A percentile compares a stretch with the other conserved stretches of the same genome.
Conservation (phyloP, 2,113 vertebrate genomes). For the Entomyzon cyanotis region DNA sequence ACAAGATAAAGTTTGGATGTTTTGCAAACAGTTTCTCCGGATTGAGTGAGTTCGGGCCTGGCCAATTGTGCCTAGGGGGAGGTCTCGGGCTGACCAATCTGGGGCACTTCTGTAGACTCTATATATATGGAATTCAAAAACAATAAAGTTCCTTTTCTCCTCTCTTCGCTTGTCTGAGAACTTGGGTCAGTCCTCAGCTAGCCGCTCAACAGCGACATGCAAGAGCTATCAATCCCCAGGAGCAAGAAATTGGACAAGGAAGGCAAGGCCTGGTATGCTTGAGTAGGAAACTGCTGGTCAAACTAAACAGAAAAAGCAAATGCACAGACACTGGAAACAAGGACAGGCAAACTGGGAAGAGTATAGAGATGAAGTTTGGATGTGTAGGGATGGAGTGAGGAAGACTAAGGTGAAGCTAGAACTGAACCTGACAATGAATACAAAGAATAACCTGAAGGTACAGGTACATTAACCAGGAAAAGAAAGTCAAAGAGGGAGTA, state of each 20-base stretch:
- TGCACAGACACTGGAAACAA: not conserved
- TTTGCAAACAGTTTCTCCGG: too few species aligned
- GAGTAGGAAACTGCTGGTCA: not conserved
- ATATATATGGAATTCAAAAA: too few species aligned
- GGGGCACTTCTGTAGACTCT: too few species aligned
- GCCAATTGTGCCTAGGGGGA: too few species aligned
- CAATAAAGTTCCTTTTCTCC: too few species aligned
- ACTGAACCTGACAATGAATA: not conserved
- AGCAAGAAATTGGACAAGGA: not conserved
- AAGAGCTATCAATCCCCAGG: not conserved
- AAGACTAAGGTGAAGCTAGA: not conserved
- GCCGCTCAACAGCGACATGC: too few species aligned
- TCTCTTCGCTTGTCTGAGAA: too few species aligned
- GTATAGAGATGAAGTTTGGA: not conserved
- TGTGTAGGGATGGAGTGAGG: not conserved
- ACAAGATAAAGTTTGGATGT: too few species aligned
- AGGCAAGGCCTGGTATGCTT: not conserved
- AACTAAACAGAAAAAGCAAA: accelerated
- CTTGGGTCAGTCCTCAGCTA: too few species aligned
- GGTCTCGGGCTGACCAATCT: too few species aligned
- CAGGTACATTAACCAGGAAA: not conserved
- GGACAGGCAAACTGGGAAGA: not conserved
- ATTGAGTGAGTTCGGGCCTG: too few species aligned
- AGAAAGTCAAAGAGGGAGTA: not conserved
- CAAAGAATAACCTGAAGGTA: not conserved